Base-by-base conservation (phyloP, 1,140 invertebrate species). In the Formica selysi region DNA sequence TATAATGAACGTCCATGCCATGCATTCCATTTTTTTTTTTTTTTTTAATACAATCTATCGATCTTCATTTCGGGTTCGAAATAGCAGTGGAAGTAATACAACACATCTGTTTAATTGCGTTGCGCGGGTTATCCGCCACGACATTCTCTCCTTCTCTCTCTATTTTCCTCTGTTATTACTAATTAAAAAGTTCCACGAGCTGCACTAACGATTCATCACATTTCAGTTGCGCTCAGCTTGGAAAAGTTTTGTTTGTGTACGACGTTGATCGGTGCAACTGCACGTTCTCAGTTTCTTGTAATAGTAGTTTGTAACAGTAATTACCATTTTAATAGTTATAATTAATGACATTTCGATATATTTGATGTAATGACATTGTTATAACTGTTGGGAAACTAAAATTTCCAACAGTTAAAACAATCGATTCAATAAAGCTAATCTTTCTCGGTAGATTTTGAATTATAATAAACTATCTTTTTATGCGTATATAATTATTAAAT, bases 121-220 rank as follows among this genome's bases (percentile, higher is more conserved):
- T 7, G 22, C 41, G 26, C 13, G 32, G 16, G 62, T 70, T 70
- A 80, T 38, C n/a, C 38, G 16, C 8, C 22, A 38, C n/a, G 26
- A 80, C 44, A 73, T 22, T 83, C 36, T 61, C 19, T 67, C 19
- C 38, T n/a, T 65, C 29, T 36, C 16, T 65, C 7, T 65, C 38
- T 51, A 44, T 70, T 22, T 73, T 51, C 16, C 32, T 38, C 51
- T 59, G 19, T 76, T 26, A 29, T 61, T n/a, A n/a, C 41, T 83
- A 83, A 83, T 83, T 83, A 83, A 74, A 74, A 74, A 83, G 79
- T 61, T 74, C 2, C n/a, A 13, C 68, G 19, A 61, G 4, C 26
- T 38, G 19, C 38, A 32, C 68, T 74, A 61, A 61, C 54, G 68
- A 83, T 83, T 74, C 6, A 13, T 38, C 36, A 13, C 36, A 8